phyloP scores from a whole-genome alignment of 2,113 vertebrate species.

The Megaceryle torquata region DNA sequence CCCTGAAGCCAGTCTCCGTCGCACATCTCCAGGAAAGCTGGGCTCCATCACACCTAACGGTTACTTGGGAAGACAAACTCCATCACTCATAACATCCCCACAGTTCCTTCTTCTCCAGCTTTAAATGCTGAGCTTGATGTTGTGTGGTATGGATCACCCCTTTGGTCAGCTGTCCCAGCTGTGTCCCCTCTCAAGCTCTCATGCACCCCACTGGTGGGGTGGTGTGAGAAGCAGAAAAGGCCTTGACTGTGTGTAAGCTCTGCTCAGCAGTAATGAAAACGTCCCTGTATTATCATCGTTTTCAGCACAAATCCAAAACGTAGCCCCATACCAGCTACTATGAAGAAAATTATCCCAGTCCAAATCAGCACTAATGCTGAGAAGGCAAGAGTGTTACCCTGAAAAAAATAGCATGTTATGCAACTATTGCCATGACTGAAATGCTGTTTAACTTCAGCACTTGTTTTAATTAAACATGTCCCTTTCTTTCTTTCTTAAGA shows the following conservation, averaged over 20 bases:
- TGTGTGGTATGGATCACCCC: no score
- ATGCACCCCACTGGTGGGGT: neutral
- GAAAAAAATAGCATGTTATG: neutral
- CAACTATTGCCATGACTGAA: constrained; percentile 7
- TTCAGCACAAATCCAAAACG: neutral
- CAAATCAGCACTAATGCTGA: neutral
- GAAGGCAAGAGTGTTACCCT: neutral
- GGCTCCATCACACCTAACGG: neutral
- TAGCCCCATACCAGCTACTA: neutral
- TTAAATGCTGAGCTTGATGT: neutral
- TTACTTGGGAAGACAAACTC: neutral
- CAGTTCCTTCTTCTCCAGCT: neutral
- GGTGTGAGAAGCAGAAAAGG: neutral
- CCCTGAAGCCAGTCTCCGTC: no score
- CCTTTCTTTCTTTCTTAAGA: neutral
- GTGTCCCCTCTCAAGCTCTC: neutral
- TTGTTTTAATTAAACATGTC: constrained; percentile 61
- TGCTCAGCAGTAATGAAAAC: neutral
- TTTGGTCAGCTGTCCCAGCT: neutral
- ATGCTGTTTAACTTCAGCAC: constrained; percentile 21
- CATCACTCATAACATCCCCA: neutral
- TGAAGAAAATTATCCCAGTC: neutral
- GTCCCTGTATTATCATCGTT: neutral
- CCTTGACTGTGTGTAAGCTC: neutral
- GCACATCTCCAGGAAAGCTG: neutral